Conservation (phyloP, 2,797 vertebrate species). For the Arrhamphus sclerolepis region DNA sequence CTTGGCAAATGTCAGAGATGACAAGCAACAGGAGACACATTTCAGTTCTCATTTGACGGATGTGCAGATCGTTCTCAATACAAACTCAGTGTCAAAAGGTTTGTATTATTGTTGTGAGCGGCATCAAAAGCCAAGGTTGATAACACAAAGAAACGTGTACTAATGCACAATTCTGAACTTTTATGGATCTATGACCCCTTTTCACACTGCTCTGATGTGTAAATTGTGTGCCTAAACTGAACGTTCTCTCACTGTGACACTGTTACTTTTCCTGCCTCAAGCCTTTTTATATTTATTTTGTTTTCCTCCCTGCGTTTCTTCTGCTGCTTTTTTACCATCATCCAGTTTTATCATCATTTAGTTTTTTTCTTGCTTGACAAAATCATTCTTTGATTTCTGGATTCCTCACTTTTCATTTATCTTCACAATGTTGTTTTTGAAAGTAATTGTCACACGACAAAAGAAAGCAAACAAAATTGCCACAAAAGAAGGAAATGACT, state of each 20-base stretch:
- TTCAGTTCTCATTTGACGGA: conserved; percentile 18
- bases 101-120: conserved; percentile 11
- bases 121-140: conserved; percentile 3
- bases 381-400: background rate
- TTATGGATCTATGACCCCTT: conserved; percentile 9
- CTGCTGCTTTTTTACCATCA: conserved; percentile 9
- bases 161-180: background rate
- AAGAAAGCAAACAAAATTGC: no score
- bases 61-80: conserved; percentile 3
- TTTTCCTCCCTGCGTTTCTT: background rate
- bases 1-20: conserved; percentile 54
- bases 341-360: background rate
- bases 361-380: conserved; percentile 11
- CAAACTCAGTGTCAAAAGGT: conserved; percentile 11
- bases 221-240: background rate
- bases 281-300: background rate
- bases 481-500: no score
- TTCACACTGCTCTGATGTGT: conserved; percentile 9
- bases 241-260: background rate
- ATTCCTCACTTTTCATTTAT: background rate
- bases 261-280: conserved; percentile 2
- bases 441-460: background rate
- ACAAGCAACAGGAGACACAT: conserved; percentile 30
- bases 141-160: background rate
- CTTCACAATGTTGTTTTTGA: conserved; percentile 4